Evolutionary conservation across 2,888 invertebrate species (phyloP).

Genomic region (Serrognathus titanus): DNA sequence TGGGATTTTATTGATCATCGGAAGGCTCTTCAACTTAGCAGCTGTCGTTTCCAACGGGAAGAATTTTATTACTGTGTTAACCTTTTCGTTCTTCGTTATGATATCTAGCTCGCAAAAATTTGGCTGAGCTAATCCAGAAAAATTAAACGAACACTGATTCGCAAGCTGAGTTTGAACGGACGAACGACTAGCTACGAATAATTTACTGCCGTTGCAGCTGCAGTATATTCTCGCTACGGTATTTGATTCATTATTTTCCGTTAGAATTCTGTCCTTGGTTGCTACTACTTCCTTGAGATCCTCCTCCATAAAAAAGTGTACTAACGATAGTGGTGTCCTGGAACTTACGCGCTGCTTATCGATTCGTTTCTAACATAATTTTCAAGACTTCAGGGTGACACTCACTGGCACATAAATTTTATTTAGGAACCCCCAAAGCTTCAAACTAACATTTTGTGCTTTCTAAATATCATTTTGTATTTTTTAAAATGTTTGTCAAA

Average conservation of each 20-base stretch:
- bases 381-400: background rate
- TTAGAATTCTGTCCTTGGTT: background rate
- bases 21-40: conserved; percentile 7
- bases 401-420: conserved; percentile 3
- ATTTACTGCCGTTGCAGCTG: background rate
- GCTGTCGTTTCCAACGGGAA: conserved; percentile 1
- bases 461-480: conserved; percentile 6
- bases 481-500: background rate
- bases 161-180: background rate
- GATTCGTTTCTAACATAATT: no score
- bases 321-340: no score
- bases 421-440: conserved; percentile 3
- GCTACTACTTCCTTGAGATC: background rate
- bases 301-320: background rate
- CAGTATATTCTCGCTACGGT: background rate
- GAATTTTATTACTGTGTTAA: conserved; percentile 1
- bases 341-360: no score
- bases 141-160: conserved; percentile 3
- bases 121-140: background rate
- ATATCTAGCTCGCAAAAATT: conserved; percentile 27
- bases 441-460: conserved; percentile 5
- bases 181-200: background rate
- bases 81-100: conserved; percentile 16
- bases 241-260: no score
- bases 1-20: background rate